Percentiles rank a stretch among this genome's conserved stretches.
Conservation (phyloP, 92 coral and sea anemone genomes). For the Diadumene lineata region DNA sequence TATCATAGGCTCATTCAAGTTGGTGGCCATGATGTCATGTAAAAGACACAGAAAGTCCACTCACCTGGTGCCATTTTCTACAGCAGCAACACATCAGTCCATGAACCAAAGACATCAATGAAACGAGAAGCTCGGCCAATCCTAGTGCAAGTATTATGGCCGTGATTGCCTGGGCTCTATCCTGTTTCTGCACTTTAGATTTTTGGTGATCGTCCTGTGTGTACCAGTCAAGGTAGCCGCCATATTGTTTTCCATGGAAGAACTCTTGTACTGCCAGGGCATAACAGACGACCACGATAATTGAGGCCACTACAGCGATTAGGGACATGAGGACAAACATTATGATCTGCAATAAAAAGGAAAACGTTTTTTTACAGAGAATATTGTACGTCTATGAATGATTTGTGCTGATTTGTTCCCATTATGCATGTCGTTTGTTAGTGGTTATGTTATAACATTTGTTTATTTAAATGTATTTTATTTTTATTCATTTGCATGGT, state of each 20-base stretch:
- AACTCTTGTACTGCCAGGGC: conserved; percentile 19
- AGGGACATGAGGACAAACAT: conserved; percentile 33
- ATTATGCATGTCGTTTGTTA: no score
- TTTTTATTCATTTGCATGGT: no score
- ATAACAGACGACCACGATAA: conserved; percentile 29
- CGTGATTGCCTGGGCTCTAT: conserved; percentile 21
- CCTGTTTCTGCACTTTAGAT: conserved; percentile 10
- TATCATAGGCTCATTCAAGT: no score
- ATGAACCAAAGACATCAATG: conserved; percentile 35
- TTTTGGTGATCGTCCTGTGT: background rate
- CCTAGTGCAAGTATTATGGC: conserved; percentile 26
- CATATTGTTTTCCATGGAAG: conserved; percentile 7
- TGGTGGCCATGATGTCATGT: background rate
- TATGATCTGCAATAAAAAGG: conserved; percentile 17
- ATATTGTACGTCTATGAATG: no score
- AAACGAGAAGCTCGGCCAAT: conserved; percentile 20
- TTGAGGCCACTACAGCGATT: conserved; percentile 3
- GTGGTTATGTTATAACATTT: no score
- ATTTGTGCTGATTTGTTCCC: no score
- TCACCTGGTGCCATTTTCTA: conserved; percentile 47
- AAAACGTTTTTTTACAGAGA: background rate
- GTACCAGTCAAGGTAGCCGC: conserved; percentile 28
- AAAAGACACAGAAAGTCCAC: background rate
- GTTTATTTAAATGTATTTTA: no score
- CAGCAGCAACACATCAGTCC: conserved; percentile 37